These are phyloP conservation scores for Frankliniella intonsa DNA, from an alignment of 2,888 invertebrate species.

Conservation along the genomic window DNA sequence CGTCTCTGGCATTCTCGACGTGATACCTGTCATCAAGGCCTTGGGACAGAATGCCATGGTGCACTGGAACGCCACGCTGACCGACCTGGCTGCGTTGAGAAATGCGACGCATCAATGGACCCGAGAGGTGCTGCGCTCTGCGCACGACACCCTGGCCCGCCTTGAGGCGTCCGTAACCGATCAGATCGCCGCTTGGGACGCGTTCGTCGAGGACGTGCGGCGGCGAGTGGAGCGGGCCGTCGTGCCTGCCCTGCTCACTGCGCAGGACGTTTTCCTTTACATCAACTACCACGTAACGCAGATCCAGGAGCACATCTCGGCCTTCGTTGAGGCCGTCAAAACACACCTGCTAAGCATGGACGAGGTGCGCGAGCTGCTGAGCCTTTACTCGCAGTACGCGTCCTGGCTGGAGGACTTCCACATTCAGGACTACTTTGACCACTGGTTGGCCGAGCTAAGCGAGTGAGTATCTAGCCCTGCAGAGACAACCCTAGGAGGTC, in stretches of 20 bases:
- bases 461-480: slow-evolving; percentile 29
- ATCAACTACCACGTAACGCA: slow-evolving; percentile 11
- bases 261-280: background rate
- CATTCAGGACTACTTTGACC: slow-evolving; percentile 40
- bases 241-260: slow-evolving; percentile 4
- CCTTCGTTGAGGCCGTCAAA: background rate
- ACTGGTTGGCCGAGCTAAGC: slow-evolving; percentile 37
- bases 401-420: slow-evolving; percentile 43
- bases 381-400: slow-evolving; percentile 40
- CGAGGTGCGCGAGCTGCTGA: slow-evolving; percentile 35
- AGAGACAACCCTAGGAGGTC: background rate
- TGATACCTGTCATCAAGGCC: slow-evolving; percentile 30
- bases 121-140: background rate
- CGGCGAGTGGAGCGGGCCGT: background rate
- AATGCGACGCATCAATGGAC: slow-evolving; percentile 4
- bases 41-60: background rate
- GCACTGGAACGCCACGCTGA: slow-evolving; percentile 7
- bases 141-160: background rate
- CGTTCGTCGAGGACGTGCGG: background rate
- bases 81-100: background rate
- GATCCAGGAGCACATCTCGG: background rate
- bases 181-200: background rate
- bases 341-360: slow-evolving; percentile 32
- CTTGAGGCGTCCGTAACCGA: background rate
- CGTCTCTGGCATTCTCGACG: slow-evolving; percentile 28